Percentiles rank a stretch among this genome's conserved stretches.
These are phyloP conservation scores for Andrena bicolor DNA, from an alignment of 2,888 invertebrate species.

Conservation along the genomic window DNA sequence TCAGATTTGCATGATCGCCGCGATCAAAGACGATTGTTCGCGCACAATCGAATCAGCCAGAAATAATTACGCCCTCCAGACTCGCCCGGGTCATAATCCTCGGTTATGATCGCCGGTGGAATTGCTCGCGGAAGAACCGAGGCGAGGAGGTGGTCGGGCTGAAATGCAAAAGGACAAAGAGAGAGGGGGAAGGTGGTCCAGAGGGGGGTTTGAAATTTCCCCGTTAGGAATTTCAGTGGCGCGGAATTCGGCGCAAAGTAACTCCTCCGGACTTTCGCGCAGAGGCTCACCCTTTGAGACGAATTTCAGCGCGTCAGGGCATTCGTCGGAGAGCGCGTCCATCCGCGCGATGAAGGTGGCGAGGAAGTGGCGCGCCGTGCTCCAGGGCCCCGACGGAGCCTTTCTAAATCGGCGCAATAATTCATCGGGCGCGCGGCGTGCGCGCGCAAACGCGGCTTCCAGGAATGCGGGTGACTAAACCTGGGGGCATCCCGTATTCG, in stretches of 20 bases:
- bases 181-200: background rate
- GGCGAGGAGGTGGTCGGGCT: too few relatives aligned
- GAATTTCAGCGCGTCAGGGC: constrained; percentile 28
- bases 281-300: constrained; percentile 44
- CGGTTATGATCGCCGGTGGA: too few relatives aligned
- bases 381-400: constrained; percentile 41
- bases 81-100: background rate
- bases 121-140: too few relatives aligned
- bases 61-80: constrained; percentile 19
- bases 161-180: too few relatives aligned
- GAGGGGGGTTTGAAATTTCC: constrained; percentile 23
- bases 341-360: constrained; percentile 37
- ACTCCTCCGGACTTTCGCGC: constrained; percentile 24
- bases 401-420: constrained; percentile 76
- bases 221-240: constrained; percentile 15
- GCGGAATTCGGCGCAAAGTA: constrained; percentile 47
- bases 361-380: constrained; percentile 51
- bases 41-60: background rate
- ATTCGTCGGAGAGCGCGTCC: constrained; percentile 31
- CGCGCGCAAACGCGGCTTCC: constrained; percentile 64
- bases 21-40: constrained; percentile 27
- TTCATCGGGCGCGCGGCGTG: constrained; percentile 68
- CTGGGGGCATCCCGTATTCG: constrained; percentile 72
- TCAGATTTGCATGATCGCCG: constrained; percentile 35
- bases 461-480: constrained; percentile 75